Evolutionary conservation across 2,888 invertebrate genomes (phyloP).

Genomic region (Zeuzera pyrina): DNA sequence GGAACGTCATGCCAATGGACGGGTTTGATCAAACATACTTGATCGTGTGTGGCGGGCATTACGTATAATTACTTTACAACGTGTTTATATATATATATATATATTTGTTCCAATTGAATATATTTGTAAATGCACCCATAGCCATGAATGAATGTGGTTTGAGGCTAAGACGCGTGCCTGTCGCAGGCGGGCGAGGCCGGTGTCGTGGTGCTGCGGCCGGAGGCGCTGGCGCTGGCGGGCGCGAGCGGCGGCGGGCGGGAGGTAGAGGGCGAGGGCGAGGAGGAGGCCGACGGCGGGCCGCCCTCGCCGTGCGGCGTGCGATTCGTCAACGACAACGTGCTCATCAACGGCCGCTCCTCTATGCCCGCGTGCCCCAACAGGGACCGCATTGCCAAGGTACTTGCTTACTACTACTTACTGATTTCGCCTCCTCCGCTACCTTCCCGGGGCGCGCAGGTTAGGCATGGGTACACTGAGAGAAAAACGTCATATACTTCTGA

Average conservation of each 20-base stretch:
- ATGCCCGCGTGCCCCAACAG: constrained; percentile 75
- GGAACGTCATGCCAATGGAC: too few relatives aligned
- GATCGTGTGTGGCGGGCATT: too few relatives aligned
- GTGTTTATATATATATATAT: too few relatives aligned
- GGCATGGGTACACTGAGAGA: too few relatives aligned
- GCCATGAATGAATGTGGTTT: background rate
- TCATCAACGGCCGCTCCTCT: constrained; percentile 92
- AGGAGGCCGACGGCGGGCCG: constrained; percentile 72
- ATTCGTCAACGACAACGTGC: constrained; percentile 90
- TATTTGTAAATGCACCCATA: background rate
- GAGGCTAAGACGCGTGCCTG: background rate
- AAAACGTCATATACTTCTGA: too few relatives aligned
- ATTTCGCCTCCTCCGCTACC: too few relatives aligned
- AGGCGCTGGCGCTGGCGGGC: constrained; percentile 73
- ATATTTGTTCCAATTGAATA: background rate
- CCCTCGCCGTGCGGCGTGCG: constrained; percentile 88
- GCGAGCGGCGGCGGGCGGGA: constrained; percentile 46
- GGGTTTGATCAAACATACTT: too few relatives aligned
- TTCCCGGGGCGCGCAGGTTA: too few relatives aligned
- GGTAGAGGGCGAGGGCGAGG: constrained; percentile 24
- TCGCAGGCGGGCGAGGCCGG: constrained; percentile 55
- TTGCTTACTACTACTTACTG: too few relatives aligned
- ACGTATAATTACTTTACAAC: too few relatives aligned
- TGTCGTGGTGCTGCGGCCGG: constrained; percentile 62
- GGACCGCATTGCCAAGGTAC: constrained; percentile 63